These are phyloP conservation scores for Penaeus monodon DNA, from an alignment of 2,888 invertebrate species.

Conservation along the genomic window DNA sequence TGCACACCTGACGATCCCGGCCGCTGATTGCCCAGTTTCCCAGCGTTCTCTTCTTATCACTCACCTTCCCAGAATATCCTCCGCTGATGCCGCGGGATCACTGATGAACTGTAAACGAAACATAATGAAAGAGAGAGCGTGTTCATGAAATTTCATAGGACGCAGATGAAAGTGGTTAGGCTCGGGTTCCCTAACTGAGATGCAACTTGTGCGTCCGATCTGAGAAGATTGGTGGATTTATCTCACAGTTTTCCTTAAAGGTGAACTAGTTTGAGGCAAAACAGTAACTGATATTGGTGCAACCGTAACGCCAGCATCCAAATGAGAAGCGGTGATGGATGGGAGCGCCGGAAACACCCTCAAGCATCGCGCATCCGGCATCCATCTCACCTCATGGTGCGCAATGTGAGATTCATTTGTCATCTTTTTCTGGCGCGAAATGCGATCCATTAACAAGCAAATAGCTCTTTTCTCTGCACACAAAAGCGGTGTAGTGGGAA, in stretches of 20 bases:
- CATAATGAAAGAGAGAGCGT: slow-evolving; percentile 31
- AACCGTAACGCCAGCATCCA: no score
- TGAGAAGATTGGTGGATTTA: slow-evolving; percentile 28
- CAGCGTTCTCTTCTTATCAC: slow-evolving; percentile 53
- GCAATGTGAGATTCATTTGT: slow-evolving; percentile 62
- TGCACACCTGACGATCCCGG: slow-evolving; percentile 56
- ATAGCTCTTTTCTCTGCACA: slow-evolving; percentile 64
- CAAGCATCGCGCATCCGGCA: slow-evolving; percentile 49
- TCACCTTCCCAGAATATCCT: slow-evolving; percentile 25
- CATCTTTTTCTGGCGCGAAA: slow-evolving; percentile 64
- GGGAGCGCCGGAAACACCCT: not conserved
- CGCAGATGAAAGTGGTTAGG: slow-evolving; percentile 49
- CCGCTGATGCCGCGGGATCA: not conserved
- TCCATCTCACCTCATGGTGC: slow-evolving; percentile 50
- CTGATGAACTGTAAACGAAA: slow-evolving; percentile 33
- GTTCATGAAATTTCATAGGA: slow-evolving; percentile 25
- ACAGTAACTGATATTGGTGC: not conserved
- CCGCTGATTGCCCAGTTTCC: slow-evolving; percentile 60
- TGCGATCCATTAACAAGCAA: slow-evolving; percentile 65
- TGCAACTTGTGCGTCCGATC: slow-evolving; percentile 46
- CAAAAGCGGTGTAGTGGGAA: slow-evolving; percentile 60
- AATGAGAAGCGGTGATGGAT: no score
- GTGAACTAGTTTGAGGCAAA: not conserved
- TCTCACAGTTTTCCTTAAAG: not conserved
- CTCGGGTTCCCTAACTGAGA: slow-evolving; percentile 55